Evolutionary conservation across 2,113 vertebrate genomes (phyloP).

Genomic region (Passer montanus): DNA sequence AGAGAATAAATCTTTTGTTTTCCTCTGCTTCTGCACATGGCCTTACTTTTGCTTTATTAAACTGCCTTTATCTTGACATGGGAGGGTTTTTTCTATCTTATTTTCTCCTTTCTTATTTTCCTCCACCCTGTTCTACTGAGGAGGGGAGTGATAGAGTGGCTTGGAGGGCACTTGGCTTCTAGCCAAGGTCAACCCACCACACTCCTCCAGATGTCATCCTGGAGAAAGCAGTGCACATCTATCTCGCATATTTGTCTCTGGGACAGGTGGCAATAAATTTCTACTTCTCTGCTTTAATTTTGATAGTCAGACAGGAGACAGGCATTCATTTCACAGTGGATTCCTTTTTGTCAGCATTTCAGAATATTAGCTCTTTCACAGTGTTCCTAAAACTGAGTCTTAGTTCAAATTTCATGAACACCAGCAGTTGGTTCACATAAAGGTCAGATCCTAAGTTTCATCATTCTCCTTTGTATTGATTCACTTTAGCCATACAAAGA

Average conservation of each 20-base stretch:
- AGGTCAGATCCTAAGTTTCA: slow-evolving; percentile 50
- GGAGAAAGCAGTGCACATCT: slow-evolving; percentile 39
- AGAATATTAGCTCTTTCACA: slow-evolving; percentile 44
- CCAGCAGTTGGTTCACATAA: slow-evolving; percentile 25
- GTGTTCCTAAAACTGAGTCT: slow-evolving; percentile 18
- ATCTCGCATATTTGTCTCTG: slow-evolving; percentile 51
- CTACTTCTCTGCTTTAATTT: slow-evolving; percentile 67
- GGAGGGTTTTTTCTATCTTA: background rate
- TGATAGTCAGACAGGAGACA: slow-evolving; percentile 60
- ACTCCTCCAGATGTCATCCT: slow-evolving; percentile 43
- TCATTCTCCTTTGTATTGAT: background rate
- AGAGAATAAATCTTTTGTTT: background rate
- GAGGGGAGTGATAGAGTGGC: background rate
- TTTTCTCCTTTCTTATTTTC: background rate
- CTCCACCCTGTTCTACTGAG: background rate
- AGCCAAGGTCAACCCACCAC: background rate
- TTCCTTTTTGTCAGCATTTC: slow-evolving; percentile 66
- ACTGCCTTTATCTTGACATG: background rate
- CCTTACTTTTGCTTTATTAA: background rate
- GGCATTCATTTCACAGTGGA: slow-evolving; percentile 55
- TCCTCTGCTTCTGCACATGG: background rate
- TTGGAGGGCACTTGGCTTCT: background rate
- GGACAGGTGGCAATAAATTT: slow-evolving; percentile 64
- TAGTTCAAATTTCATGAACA: slow-evolving; percentile 51
- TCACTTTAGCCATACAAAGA: background rate